Percentiles rank a stretch among this genome's conserved stretches.
Evolutionary conservation across 2,113 vertebrate species (phyloP).

Genomic region (Penelope pileata): DNA sequence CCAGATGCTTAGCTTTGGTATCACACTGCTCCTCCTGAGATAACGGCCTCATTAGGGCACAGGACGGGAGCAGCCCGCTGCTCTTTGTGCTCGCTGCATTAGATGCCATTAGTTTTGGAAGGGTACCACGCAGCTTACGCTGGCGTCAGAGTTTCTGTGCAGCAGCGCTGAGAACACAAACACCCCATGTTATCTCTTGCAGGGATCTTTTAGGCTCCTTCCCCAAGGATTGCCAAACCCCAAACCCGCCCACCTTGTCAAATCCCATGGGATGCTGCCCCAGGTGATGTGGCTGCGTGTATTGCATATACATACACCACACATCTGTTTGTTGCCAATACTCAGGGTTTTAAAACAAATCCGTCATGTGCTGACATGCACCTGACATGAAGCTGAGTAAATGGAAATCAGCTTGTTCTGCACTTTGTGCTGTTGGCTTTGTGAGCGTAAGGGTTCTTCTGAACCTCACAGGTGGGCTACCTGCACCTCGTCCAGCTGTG

Average conservation of each 20-base stretch:
- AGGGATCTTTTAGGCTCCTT: neutral
- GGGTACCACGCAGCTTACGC: neutral
- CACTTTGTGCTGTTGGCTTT: neutral
- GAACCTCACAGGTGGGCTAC: neutral
- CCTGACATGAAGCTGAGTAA: neutral
- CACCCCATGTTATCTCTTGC: neutral
- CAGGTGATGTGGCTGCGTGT: neutral
- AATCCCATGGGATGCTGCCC: neutral
- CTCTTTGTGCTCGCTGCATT: neutral
- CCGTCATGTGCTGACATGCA: neutral
- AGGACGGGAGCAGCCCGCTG: accelerated
- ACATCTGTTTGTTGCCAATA: neutral
- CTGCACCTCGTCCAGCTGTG: neutral
- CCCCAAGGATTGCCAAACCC: neutral
- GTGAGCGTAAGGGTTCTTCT: neutral
- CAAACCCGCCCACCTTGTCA: neutral
- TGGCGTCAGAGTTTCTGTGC: neutral
- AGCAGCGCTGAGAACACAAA: neutral
- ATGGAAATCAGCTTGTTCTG: neutral
- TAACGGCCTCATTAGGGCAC: neutral
- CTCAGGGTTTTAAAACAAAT: neutral
- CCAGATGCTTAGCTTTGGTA: neutral
- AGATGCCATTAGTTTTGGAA: neutral
- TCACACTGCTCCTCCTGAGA: neutral
- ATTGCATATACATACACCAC: neutral